These are phyloP conservation scores for Phyllopteryx taeniolatus DNA, from an alignment of 2,113 vertebrate species.

Conservation along the genomic window DNA sequence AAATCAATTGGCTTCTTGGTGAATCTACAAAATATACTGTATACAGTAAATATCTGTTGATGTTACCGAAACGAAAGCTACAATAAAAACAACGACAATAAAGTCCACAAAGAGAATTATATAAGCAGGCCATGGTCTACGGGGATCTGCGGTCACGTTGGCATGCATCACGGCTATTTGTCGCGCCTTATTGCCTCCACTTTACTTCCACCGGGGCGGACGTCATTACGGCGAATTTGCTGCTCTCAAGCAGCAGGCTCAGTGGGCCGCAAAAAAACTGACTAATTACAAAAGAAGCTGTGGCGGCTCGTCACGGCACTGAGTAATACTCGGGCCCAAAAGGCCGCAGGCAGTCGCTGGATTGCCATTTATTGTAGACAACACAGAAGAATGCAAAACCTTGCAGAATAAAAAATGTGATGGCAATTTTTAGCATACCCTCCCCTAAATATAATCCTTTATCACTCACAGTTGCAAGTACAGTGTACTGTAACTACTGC, in stretches of 20 bases:
- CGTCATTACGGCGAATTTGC: conserved; percentile 9
- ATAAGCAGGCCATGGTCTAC: conserved; percentile 23
- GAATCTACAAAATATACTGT: background rate
- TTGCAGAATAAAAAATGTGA: background rate
- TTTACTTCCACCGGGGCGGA: conserved; percentile 22
- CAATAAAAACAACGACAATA: background rate
- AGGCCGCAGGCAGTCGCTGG: background rate
- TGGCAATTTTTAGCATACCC: no score
- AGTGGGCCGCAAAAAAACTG: background rate
- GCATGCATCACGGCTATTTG: conserved; percentile 19
- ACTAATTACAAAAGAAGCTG: conserved; percentile 18
- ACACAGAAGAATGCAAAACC: background rate
- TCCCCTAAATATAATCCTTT: no score
- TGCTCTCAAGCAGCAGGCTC: conserved; percentile 10
- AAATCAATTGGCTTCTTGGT: background rate
- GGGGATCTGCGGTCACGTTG: conserved; percentile 14
- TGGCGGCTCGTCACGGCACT: conserved; percentile 21
- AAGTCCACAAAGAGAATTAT: conserved; percentile 6
- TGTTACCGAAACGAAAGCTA: background rate
- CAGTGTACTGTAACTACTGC: no score
- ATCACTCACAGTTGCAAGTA: no score
- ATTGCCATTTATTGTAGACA: background rate
- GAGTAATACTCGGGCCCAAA: background rate
- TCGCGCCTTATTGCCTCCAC: conserved; percentile 21
- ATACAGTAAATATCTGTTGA: background rate